Percentiles rank a stretch among this genome's conserved stretches.
Evolutionary conservation across 2,797 vertebrate species (phyloP).

Genomic region (Chloroceryle inda): DNA sequence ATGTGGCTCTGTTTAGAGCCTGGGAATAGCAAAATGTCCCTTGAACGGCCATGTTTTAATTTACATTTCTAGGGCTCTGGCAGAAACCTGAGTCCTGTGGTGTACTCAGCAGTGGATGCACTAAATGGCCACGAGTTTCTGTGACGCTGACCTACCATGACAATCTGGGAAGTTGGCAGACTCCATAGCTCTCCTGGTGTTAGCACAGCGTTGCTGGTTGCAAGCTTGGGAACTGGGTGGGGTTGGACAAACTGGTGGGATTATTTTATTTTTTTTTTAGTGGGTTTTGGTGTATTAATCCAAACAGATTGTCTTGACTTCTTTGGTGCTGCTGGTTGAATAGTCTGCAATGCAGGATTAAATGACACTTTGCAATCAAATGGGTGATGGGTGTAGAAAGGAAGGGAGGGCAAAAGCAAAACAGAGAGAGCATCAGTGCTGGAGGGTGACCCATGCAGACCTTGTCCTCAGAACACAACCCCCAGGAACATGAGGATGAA

Average conservation of each 20-base stretch:
- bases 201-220: background rate
- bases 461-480: background rate
- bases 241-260: background rate
- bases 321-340: accelerated
- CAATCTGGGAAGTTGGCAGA: background rate
- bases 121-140: background rate
- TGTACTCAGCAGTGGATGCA: background rate
- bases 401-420: background rate
- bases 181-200: background rate
- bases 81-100: background rate
- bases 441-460: background rate
- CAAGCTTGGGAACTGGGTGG: background rate
- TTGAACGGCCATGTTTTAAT: background rate
- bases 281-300: background rate
- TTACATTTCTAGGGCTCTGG: conserved; percentile 3
- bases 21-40: background rate
- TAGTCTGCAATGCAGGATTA: accelerated
- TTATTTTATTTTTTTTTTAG: background rate
- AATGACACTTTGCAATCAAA: background rate
- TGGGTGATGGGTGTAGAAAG: background rate
- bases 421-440: background rate
- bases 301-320: background rate
- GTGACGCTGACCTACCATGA: background rate
- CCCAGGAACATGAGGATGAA: background rate
- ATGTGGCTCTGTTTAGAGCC: accelerated